Evolutionary conservation across 30 jellyfish, hydroid and myxozoan genomes (phyloP).

Genomic region (Turritopsis rubra): DNA sequence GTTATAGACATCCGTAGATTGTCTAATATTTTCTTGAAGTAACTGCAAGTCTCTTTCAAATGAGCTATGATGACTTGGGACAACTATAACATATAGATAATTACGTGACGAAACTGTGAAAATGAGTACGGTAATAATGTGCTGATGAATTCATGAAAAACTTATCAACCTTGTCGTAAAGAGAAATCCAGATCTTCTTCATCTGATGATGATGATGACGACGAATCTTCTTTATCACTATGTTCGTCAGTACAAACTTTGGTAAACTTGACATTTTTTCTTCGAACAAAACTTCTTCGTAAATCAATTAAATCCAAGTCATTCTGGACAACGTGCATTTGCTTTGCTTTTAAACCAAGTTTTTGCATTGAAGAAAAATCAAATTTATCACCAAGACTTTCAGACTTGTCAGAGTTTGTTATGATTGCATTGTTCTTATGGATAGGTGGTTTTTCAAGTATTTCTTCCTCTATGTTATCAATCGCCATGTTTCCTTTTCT

Average conservation of each 20-base stretch:
- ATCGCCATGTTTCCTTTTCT: not conserved
- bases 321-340: slow-evolving; percentile 14
- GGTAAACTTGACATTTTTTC: not conserved
- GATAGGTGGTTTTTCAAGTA: not conserved
- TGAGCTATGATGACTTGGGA: not conserved
- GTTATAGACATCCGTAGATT: slow-evolving; percentile 1
- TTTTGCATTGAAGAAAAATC: slow-evolving; percentile 18
- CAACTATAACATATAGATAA: not conserved
- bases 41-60: slow-evolving; percentile 1
- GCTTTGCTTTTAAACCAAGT: not conserved
- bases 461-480: not conserved
- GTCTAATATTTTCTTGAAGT: not conserved
- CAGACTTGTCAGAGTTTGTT: not conserved
- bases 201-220: not conserved
- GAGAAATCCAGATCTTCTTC: not conserved
- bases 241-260: slow-evolving; percentile 26
- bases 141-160: not conserved
- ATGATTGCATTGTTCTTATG: not conserved
- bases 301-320: slow-evolving; percentile 21
- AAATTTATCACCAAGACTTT: not conserved
- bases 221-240: slow-evolving; percentile 13
- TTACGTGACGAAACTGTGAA: not conserved
- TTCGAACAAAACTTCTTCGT: not conserved
- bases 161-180: slow-evolving; percentile 19
- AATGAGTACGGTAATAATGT: not conserved